Percentiles rank a stretch among this genome's conserved stretches.
These are phyloP conservation scores for Zeuzera pyrina DNA, from an alignment of 2,888 invertebrate species.

Conservation along the genomic window DNA sequence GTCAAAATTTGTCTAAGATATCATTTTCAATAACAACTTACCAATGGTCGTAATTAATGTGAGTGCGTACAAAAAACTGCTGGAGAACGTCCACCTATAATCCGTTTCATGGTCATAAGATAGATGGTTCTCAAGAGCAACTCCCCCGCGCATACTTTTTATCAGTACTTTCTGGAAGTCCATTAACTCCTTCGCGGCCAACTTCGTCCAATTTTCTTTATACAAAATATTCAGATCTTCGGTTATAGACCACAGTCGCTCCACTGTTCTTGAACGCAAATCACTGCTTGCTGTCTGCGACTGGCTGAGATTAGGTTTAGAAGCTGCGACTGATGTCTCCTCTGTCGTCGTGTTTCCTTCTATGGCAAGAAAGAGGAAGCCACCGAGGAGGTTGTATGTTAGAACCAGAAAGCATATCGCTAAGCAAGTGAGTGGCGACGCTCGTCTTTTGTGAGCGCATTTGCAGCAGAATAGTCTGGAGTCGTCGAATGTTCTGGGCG, in stretches of 20 bases:
- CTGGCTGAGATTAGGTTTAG: slow-evolving; percentile 74
- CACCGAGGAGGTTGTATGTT: slow-evolving; percentile 92
- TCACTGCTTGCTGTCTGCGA: slow-evolving; percentile 67
- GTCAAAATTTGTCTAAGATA: too few species aligned
- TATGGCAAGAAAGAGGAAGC: slow-evolving; percentile 89
- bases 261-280: slow-evolving; percentile 80
- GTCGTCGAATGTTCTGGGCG: slow-evolving; percentile 10
- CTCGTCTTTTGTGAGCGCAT: slow-evolving; percentile 43
- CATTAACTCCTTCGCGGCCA: slow-evolving; percentile 90
- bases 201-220: slow-evolving; percentile 91
- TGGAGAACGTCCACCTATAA: slow-evolving; percentile 92
- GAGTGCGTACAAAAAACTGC: slow-evolving; percentile 92
- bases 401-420: slow-evolving; percentile 90
- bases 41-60: slow-evolving; percentile 96
- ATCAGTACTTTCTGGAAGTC: slow-evolving; percentile 82
- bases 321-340: slow-evolving; percentile 77
- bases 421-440: slow-evolving; percentile 82
- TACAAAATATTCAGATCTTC: slow-evolving; percentile 91
- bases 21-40: too few species aligned
- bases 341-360: slow-evolving; percentile 76
- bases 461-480: slow-evolving; percentile 68
- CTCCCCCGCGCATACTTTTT: slow-evolving; percentile 54
- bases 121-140: slow-evolving; percentile 39
- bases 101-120: slow-evolving; percentile 43
- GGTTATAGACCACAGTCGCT: slow-evolving; percentile 88